phyloP scores from a whole-genome alignment of 2,888 invertebrate genomes.

The Monopis laevigella region DNA sequence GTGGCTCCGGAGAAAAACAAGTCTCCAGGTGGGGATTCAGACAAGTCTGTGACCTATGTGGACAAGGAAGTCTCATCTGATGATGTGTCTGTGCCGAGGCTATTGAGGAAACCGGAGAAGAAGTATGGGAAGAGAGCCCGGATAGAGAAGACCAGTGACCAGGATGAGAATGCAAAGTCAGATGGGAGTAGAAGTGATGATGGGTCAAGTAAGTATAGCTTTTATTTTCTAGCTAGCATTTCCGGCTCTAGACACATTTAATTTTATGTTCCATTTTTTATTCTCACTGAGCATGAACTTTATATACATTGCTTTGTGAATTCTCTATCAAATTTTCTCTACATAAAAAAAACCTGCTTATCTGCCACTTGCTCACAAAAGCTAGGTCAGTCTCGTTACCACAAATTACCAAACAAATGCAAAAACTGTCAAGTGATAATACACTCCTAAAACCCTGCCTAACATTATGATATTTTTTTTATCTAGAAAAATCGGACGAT shows the following conservation, averaged over 20 bases:
- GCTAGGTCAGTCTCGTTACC: too few relatives aligned
- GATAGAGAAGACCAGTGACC: constrained; percentile 36
- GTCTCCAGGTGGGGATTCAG: neutral
- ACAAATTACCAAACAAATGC: neutral
- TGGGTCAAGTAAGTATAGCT: constrained; percentile 2
- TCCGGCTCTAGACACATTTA: too few relatives aligned
- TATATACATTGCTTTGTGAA: too few relatives aligned
- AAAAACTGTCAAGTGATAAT: neutral
- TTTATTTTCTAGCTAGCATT: too few relatives aligned
- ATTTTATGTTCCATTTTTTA: too few relatives aligned
- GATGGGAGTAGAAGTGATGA: constrained; percentile 1
- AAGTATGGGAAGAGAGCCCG: constrained; percentile 57
- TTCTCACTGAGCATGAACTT: too few relatives aligned
- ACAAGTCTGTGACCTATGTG: constrained; percentile 9
- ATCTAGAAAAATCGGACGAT: constrained; percentile 13
- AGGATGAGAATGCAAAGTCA: constrained; percentile 24
- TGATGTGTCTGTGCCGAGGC: constrained; percentile 33
- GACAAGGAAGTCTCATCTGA: constrained; percentile 20
- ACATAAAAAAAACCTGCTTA: too few relatives aligned
- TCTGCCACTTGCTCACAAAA: too few relatives aligned
- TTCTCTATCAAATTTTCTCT: too few relatives aligned
- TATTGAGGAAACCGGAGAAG: constrained; percentile 40
- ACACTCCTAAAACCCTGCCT: neutral
- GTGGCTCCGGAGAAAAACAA: constrained; percentile 34
- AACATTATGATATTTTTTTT: constrained; percentile 2